Conservation (phyloP, 35 echinoderm and acorn worm genomes). For the Chiridota heheva region DNA sequence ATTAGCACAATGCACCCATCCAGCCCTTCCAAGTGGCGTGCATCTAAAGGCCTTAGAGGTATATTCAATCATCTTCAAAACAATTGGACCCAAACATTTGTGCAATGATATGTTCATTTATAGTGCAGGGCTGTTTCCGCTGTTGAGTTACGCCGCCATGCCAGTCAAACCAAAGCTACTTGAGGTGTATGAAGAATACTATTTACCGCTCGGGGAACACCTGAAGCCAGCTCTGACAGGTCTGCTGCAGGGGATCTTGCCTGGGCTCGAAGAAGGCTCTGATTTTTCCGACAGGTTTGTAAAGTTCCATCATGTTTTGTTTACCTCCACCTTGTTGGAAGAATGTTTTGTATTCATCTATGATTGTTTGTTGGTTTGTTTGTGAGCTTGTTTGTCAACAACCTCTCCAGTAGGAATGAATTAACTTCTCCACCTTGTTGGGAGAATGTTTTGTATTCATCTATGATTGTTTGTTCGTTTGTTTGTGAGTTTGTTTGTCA, state of each 20-base stretch:
- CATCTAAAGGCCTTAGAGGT: conserved; percentile 98
- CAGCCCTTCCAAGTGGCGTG: conserved; percentile 94
- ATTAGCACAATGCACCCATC: conserved; percentile 97
- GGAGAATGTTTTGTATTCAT: no score
- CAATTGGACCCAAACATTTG: conserved; percentile 81
- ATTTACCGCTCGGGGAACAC: conserved; percentile 88
- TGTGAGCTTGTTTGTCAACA: no score
- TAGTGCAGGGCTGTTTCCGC: conserved; percentile 92
- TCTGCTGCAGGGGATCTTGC: conserved; percentile 82
- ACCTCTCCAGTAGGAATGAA: no score
- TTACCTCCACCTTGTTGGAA: neutral
- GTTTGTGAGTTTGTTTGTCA: no score
- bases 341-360: neutral
- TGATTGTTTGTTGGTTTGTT: no score
- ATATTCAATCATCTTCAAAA: conserved; percentile 95
- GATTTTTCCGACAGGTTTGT: conserved; percentile 87
- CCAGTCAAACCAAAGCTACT: conserved; percentile 88
- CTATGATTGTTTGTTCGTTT: no score
- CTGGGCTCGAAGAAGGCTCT: conserved; percentile 96
- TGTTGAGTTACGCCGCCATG: conserved; percentile 94
- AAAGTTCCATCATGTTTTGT: neutral
- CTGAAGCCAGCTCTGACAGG: conserved; percentile 91
- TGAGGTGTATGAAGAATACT: conserved; percentile 92
- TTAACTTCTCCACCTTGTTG: no score
- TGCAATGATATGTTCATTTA: conserved; percentile 99